Percentiles rank a stretch among this genome's conserved stretches.
Evolutionary conservation across 2,888 invertebrate genomes (phyloP).

Genomic region (Tenthredo mesomela): DNA sequence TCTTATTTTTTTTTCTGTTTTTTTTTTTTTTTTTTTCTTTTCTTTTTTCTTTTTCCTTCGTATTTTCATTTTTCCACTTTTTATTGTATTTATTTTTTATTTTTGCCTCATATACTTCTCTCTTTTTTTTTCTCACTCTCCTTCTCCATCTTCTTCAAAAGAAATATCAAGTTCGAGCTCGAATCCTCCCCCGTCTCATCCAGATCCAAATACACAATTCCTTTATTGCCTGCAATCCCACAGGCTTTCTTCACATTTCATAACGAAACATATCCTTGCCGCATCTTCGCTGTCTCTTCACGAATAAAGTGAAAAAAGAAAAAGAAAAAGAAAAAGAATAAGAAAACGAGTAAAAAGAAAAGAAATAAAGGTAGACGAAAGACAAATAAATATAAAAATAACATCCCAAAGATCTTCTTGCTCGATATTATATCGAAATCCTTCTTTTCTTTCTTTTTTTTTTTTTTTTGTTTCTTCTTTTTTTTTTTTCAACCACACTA

Average conservation of each 20-base stretch:
- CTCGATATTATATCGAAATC: not conserved
- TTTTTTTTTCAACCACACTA: no score
- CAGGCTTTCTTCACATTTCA: slow-evolving; percentile 36
- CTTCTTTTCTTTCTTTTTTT: not conserved
- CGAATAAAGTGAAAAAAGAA: not conserved
- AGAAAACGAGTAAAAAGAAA: not conserved
- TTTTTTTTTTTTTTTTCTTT: not conserved
- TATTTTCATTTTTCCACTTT: not conserved
- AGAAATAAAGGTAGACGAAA: not conserved
- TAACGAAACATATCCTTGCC: slow-evolving; percentile 30
- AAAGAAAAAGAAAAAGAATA: not conserved
- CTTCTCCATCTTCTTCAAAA: not conserved
- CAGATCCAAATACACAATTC: slow-evolving; percentile 7
- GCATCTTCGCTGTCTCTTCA: slow-evolving; percentile 9
- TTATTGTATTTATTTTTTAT: not conserved
- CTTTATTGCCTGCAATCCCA: slow-evolving; percentile 41
- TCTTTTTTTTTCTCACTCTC: not conserved
- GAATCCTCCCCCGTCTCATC: not conserved
- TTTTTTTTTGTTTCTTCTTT: not conserved
- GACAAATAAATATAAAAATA: not conserved
- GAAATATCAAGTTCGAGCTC: slow-evolving; percentile 1
- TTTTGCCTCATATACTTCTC: not conserved
- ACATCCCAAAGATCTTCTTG: not conserved
- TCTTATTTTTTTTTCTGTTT: not conserved
- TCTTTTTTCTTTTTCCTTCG: not conserved